Evolutionary conservation across 1,140 invertebrate genomes (phyloP), one percentile per base, ranked within the genome.

Genomic region (Calephelis nemesis): DNA sequence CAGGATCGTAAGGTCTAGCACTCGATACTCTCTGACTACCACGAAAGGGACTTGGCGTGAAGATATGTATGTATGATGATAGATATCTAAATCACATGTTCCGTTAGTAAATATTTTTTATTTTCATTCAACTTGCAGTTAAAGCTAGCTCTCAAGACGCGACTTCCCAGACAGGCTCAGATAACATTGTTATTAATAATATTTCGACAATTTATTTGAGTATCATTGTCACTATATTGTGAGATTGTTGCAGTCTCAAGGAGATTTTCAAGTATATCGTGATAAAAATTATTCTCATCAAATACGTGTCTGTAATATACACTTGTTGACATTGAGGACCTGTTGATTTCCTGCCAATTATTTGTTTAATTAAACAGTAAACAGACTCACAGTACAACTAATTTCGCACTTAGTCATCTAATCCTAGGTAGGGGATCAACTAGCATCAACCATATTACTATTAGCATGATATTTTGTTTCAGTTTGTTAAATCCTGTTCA

Each of bases 121-220:
- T 30, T 30, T 30, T 30, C 30, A 30, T 30, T 30, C 30, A 30
- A 4, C 30, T 30, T 30, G 30, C 30, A 45, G 19, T 19, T 19
- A 54, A 54, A 54, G 15, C 19, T 19, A n/a, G n/a, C 13, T 15
- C 15, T 54, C 12, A 9, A 54, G 50, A 54, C 13, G 19, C 13
- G 8, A 54, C 13, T 54, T 54, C 50, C 8, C 50, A 54, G 13
- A 54, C 50, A 8, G 19, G 15, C 15, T 54, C 13, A 54, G 50
- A 54, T 54, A 54, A n/a, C 50, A 54, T 54, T 54, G 50, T 54
- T 54, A 19, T 54, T 54, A 7, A 30, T 54, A 30, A 54, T 54
- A 54, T 54, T 54, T 54, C 50, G 13, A 19, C 50, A 19, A 54
- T 54, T 54, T 19, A n/a, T 15, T 54, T 15, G 42, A 50, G 49